Evolutionary conservation across 2,888 invertebrate species (phyloP).

Genomic region (Cerastis leucographa): DNA sequence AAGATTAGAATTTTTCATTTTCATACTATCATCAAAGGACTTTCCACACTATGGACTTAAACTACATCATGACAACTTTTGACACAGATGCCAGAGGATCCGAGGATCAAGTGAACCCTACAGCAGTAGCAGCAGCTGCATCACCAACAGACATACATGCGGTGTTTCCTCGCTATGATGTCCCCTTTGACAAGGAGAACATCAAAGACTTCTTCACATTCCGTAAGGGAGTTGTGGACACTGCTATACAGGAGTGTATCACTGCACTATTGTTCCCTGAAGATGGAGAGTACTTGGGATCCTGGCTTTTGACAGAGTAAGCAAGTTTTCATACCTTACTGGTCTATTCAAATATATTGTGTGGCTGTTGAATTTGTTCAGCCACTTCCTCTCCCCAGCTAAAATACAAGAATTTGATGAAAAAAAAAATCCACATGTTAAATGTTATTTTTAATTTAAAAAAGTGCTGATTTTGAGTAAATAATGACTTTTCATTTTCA

Average conservation of each 20-base stretch:
- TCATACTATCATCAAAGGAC: slow-evolving; percentile 25
- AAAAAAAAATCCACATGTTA: neutral
- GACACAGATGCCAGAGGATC: slow-evolving; percentile 80
- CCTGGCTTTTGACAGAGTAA: slow-evolving; percentile 96
- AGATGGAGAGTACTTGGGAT: slow-evolving; percentile 93
- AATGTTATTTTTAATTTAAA: neutral
- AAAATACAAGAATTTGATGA: neutral
- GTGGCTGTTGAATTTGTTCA: neutral
- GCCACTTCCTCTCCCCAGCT: neutral
- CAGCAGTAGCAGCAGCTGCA: slow-evolving; percentile 79
- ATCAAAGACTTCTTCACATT: slow-evolving; percentile 93
- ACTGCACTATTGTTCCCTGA: slow-evolving; percentile 92
- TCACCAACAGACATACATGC: slow-evolving; percentile 75
- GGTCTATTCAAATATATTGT: neutral
- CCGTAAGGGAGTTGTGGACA: slow-evolving; percentile 93
- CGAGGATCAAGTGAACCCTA: slow-evolving; percentile 72
- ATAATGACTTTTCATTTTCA: neutral
- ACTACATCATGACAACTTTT: slow-evolving; percentile 24
- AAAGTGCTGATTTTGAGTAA: neutral
- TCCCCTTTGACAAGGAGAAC: slow-evolving; percentile 89
- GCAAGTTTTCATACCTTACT: slow-evolving; percentile 65
- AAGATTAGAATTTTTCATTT: slow-evolving; percentile 2
- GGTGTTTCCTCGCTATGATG: slow-evolving; percentile 86
- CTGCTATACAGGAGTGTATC: slow-evolving; percentile 93
- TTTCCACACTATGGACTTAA: neutral